Evolutionary conservation across 2,113 vertebrate genomes (phyloP), one percentile per base, ranked within the genome.

Genomic region (Maccullochella peelii): DNA sequence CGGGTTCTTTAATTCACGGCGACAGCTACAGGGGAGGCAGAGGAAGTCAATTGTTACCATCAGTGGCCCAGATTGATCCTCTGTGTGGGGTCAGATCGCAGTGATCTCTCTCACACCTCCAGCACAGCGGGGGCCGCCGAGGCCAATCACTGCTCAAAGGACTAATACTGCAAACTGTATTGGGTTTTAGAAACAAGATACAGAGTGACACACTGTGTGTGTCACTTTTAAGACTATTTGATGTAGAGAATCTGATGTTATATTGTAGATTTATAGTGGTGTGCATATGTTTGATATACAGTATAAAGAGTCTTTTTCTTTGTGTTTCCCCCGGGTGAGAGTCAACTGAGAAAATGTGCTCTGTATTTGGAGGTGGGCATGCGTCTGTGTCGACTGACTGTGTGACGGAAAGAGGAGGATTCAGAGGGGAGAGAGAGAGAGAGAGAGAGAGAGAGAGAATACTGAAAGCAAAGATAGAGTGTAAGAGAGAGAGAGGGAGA

Each of bases 281-380:
- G 63, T 58, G 70, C 8, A 59, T 9, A 18, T 55, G 36, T 63
- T 71, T 67, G 2, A 50, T 44, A 16, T 47, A 2, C 11, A 30
- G 55, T 12, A 30, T 33, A 2, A 30, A 76, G 15, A 69, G 1
- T 36, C 0, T 1, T 0, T 85, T 91, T 84, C 55, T 83, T 89
- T 86, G 23, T 55, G 68, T 86, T 66, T 38, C 77, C 50, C 85
- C 83, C 40, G 81, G 66, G 82, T 49, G 63, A 57, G 79, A 87
- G 81, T 87, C 83, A 89, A 88, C 80, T 73, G 90, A 89, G 82
- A 88, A 92, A 74, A 44, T 58, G 74, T 90, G 91, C 68, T 93
- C 92, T 92, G 92, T 87, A 36, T 77, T 68, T 15, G 0, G 88
- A 92, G 80, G 87, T 72, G 89, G 88, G 76, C 44, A 66, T 67